phyloP scores from a whole-genome alignment of 2,113 vertebrate species.

The Coptodon bakossiorum region DNA sequence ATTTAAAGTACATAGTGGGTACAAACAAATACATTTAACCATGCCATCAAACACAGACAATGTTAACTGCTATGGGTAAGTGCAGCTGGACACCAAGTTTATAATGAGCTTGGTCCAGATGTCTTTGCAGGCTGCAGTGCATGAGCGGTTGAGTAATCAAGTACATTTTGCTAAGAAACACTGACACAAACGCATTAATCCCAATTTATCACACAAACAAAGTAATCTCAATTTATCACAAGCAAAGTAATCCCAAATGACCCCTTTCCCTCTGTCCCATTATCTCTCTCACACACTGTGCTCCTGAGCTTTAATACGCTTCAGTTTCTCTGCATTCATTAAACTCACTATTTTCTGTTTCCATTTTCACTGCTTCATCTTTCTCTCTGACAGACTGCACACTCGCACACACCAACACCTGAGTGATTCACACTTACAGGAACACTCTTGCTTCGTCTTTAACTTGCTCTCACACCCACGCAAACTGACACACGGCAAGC shows the following conservation, averaged over 20 bases:
- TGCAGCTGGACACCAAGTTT: constrained; percentile 37
- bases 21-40: background rate
- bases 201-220: constrained; percentile 32
- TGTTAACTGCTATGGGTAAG: constrained; percentile 19
- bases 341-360: background rate
- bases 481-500: background rate
- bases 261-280: background rate
- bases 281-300: background rate
- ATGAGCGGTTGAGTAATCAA: constrained; percentile 65
- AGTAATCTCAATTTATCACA: constrained; percentile 39
- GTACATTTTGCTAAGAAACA: constrained; percentile 12
- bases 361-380: background rate
- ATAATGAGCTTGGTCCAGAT: constrained; percentile 69
- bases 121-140: constrained; percentile 42
- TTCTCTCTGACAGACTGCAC: background rate
- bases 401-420: background rate
- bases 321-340: background rate
- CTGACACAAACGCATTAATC: constrained; percentile 17
- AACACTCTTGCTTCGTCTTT: background rate
- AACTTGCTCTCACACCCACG: background rate
- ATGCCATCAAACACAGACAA: background rate
- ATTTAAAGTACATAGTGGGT: background rate
- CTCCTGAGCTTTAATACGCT: background rate
- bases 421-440: background rate
- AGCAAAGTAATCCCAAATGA: constrained; percentile 30